Evolutionary conservation across 2,888 invertebrate species (phyloP).

Genomic region (Erebia aethiops): DNA sequence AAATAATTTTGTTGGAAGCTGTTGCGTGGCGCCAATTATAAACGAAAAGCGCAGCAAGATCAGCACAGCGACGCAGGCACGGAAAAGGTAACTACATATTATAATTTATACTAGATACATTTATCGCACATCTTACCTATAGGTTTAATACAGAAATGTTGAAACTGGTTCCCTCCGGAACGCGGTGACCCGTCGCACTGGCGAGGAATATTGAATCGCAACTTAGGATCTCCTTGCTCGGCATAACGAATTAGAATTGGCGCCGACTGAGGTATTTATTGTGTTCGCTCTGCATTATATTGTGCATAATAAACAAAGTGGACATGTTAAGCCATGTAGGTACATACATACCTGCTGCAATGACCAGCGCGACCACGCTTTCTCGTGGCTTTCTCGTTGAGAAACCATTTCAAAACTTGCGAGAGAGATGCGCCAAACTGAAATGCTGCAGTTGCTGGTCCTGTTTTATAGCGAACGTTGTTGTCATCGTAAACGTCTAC

Average conservation of each 20-base stretch:
- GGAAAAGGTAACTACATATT: background rate
- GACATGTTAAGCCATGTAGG: conserved; percentile 2
- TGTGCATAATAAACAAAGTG: conserved; percentile 4
- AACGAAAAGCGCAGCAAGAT: too few relatives aligned
- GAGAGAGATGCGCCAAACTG: too few relatives aligned
- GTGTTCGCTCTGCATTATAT: conserved; percentile 48
- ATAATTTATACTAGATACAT: conserved; percentile 13
- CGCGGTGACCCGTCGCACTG: conserved; percentile 70
- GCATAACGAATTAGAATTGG: conserved; percentile 74
- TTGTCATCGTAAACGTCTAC: too few relatives aligned
- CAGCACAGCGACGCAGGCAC: background rate
- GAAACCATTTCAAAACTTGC: too few relatives aligned
- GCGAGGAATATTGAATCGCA: conserved; percentile 71
- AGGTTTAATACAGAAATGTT: conserved; percentile 70
- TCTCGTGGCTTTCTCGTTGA: too few relatives aligned
- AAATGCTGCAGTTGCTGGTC: too few relatives aligned
- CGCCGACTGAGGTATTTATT: conserved; percentile 69
- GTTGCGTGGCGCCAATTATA: too few relatives aligned
- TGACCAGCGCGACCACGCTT: too few relatives aligned
- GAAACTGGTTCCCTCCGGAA: conserved; percentile 76
- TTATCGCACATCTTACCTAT: conserved; percentile 1
- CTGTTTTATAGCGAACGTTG: too few relatives aligned
- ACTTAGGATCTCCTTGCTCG: conserved; percentile 61
- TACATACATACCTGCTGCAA: background rate
- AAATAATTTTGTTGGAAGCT: too few relatives aligned